A percentile compares a stretch with the other conserved stretches of the same genome.
phyloP scores from a whole-genome alignment of 2,797 vertebrate genomes.

The Peromyscus melanophrys region DNA sequence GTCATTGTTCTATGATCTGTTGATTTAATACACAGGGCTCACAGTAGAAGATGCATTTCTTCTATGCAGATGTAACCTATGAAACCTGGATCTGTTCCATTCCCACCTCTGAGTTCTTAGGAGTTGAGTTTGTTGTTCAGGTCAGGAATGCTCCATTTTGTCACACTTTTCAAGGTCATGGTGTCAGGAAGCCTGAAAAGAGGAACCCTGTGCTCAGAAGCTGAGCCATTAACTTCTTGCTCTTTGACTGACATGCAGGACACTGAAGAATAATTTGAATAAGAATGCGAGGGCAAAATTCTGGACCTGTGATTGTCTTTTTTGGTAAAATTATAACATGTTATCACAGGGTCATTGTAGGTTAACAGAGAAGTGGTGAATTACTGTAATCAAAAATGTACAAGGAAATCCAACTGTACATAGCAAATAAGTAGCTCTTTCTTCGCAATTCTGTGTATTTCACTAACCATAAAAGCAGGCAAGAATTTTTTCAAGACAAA shows the following conservation, averaged over 20 bases:
- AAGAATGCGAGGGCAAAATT: conserved; percentile 59
- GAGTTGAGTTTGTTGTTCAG: conserved; percentile 53
- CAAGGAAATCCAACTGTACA: neutral
- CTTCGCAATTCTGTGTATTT: neutral
- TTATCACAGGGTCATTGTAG: conserved; percentile 32
- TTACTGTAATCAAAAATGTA: conserved; percentile 55
- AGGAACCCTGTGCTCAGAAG: conserved; percentile 57
- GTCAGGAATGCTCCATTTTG: conserved; percentile 15
- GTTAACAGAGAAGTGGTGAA: conserved; percentile 27
- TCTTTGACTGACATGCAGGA: conserved; percentile 55
- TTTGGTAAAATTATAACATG: conserved; percentile 59
- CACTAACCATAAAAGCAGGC: neutral
- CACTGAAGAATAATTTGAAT: conserved; percentile 68
- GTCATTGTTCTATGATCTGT: neutral
- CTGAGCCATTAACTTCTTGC: conserved; percentile 74
- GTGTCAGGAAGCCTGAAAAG: neutral
- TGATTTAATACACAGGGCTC: conserved; percentile 4
- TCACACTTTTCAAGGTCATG: neutral
- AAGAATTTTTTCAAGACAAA: neutral
- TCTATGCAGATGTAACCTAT: conserved; percentile 40
- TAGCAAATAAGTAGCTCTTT: neutral
- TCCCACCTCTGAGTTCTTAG: neutral
- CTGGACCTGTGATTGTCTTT: conserved; percentile 16
- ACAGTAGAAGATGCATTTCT: conserved; percentile 12
- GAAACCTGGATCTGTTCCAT: neutral